phyloP scores from a whole-genome alignment of 2,797 vertebrate genomes.

The Scolopax rusticola region DNA sequence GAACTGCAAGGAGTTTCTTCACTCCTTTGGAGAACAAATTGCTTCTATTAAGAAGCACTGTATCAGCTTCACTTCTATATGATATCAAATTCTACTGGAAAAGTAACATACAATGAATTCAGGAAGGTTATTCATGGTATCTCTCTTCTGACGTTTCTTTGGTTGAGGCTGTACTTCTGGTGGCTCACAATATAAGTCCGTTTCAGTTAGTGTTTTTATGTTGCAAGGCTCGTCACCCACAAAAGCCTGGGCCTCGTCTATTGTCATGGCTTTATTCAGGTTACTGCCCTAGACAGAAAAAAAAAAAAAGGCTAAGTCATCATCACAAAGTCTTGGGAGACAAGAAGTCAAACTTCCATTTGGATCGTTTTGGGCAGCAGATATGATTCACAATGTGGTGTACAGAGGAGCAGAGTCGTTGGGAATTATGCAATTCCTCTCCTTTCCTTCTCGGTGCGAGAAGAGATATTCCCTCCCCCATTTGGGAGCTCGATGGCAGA shows the following conservation, averaged over 20 bases:
- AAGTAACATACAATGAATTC: slow-evolving; percentile 87
- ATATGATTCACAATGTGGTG: background rate
- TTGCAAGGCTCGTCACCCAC: slow-evolving; percentile 89
- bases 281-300: slow-evolving; percentile 86
- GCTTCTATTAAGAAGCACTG: background rate
- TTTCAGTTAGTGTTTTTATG: slow-evolving; percentile 93
- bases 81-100: slow-evolving; percentile 4
- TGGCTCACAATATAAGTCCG: slow-evolving; percentile 92
- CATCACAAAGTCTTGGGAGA: background rate
- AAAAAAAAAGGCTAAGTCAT: slow-evolving; percentile 4
- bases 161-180: slow-evolving; percentile 87
- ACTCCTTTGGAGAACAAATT: background rate
- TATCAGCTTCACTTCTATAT: background rate
- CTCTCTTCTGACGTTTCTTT: slow-evolving; percentile 89
- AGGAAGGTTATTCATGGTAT: slow-evolving; percentile 89
- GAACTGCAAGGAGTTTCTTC: background rate
- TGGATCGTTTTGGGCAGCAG: background rate
- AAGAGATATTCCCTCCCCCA: background rate
- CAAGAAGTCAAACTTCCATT: background rate
- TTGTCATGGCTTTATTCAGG: slow-evolving; percentile 95
- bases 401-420: background rate
- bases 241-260: slow-evolving; percentile 92
- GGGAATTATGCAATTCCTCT: background rate
- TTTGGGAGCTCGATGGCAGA: background rate
- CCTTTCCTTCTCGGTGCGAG: background rate